These are phyloP conservation scores for Tortrix viridana DNA, from an alignment of 2,888 invertebrate genomes.

Conservation along the genomic window DNA sequence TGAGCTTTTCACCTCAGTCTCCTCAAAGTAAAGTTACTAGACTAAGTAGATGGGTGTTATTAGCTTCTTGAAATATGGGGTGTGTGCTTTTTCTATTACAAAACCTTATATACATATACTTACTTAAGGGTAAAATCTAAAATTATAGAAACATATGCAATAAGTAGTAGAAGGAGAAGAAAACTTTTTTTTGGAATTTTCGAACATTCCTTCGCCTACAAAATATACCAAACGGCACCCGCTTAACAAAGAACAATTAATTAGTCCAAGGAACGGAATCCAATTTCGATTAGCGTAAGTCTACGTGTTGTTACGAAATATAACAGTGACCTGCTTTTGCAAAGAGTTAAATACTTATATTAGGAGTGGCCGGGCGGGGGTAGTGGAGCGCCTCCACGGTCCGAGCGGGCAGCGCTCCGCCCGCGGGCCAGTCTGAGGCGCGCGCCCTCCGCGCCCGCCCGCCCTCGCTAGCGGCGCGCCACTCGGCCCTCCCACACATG, in stretches of 20 bases:
- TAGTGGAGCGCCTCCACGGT: conserved; percentile 46
- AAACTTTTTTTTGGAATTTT: no score
- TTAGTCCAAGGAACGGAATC: conserved; percentile 11
- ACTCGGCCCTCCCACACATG: conserved; percentile 50
- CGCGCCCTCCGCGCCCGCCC: conserved; percentile 79
- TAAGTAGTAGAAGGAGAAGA: no score
- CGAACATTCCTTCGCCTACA: no score
- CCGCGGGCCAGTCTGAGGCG: conserved; percentile 70
- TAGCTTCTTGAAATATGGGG: no score
- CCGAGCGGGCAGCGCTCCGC: conserved; percentile 43
- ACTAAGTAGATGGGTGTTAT: no score
- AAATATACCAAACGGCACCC: no score
- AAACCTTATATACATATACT: no score
- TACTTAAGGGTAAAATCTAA: no score
- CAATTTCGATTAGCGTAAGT: conserved; percentile 35
- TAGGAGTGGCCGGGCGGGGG: conserved; percentile 62
- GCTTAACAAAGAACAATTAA: conserved; percentile 8
- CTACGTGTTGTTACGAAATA: conserved; percentile 43
- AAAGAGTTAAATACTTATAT: conserved; percentile 61
- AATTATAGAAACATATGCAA: no score
- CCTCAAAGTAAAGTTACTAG: no score
- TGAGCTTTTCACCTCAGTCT: no score
- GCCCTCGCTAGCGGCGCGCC: conserved; percentile 50
- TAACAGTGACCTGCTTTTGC: conserved; percentile 75
- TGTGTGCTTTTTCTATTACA: no score